These are phyloP conservation scores for Nephrocerus scutellatus DNA, from an alignment of 2,888 invertebrate genomes.

Conservation along the genomic window DNA sequence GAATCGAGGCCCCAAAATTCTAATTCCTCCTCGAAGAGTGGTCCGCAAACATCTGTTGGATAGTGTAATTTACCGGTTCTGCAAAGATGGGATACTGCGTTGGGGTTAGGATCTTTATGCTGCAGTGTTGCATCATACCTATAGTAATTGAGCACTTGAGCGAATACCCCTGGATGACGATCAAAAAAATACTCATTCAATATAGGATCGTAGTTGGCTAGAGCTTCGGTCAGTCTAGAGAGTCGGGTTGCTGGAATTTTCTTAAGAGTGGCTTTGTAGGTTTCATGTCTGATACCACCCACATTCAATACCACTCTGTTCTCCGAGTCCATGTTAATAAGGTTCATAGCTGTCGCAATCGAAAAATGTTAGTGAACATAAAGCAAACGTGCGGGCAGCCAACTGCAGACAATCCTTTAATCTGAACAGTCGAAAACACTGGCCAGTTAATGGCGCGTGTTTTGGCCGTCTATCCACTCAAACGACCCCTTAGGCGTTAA, in stretches of 20 bases:
- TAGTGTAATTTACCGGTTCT: conserved; percentile 98
- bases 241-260: conserved; percentile 95
- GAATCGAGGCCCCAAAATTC: conserved; percentile 99
- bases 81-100: background rate
- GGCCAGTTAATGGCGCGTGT: too few relatives aligned
- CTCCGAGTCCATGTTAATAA: conserved; percentile 92
- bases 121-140: conserved; percentile 50
- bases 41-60: conserved; percentile 98
- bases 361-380: too few relatives aligned
- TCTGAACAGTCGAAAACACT: too few relatives aligned
- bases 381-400: too few relatives aligned
- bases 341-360: conserved; percentile 63
- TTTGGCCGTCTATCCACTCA: too few relatives aligned
- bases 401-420: too few relatives aligned
- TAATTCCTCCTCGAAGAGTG: conserved; percentile 96
- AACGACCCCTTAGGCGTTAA: too few relatives aligned
- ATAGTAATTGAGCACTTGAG: conserved; percentile 96
- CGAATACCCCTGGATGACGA: conserved; percentile 92
- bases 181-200: conserved; percentile 99
- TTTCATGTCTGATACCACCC: conserved; percentile 96
- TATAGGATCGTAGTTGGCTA: conserved; percentile 98
- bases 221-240: conserved; percentile 88
- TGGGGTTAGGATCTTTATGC: background rate
- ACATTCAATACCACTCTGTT: conserved; percentile 98
- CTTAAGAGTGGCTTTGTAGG: conserved; percentile 91